Base-by-base conservation (phyloP, 2,797 vertebrate species). In the Sphenodon punctatus region DNA sequence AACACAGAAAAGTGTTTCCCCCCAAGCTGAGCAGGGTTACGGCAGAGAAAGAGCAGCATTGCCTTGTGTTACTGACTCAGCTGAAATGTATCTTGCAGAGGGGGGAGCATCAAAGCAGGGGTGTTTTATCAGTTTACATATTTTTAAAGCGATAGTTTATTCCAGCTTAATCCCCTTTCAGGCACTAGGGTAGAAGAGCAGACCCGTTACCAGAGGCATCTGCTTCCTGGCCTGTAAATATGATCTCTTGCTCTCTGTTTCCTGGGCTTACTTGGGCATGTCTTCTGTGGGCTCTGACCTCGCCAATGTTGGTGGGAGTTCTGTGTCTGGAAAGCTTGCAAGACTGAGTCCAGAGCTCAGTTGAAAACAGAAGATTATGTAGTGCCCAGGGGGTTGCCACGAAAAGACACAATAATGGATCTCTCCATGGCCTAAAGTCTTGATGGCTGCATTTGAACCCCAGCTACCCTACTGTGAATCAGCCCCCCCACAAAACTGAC, bases 81-180 rank as follows among this genome's bases (percentile, higher is more conserved):
- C 91, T 84, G 84, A 92, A 93, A 89, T 69, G 79, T 67, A 77
- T 74, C 85, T 93, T 91, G 82, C 75, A 88, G n/a, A 89, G 84
- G 75, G 84, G 75, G 87, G 84, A 87, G 80, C 89, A 87, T 91
- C 89, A 92, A 92, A 92, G 85, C 78, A 70, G 73, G 79, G 64
- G 89, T 91, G 89, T 82, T 93, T 94, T 93, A 92, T 91, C 93
- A 85, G 89, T 92, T 94, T 92, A 92, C 87, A 89, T 92, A 85
- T 87, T 94, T 66, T 89, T 78, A 82, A 80, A 32, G 51, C 11
- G 23, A 60, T 74, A 67, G 88, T 90, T 93, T 92, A 85, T 89
- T 84, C 79, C 81, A 77, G 75, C 14, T 2, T 92, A 92, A 92
- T 92, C 90, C 87, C 89, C 82, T 86, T 86, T 3, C 15, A 87